Evolutionary conservation across 2,113 vertebrate genomes (phyloP).

Genomic region (Odocoileus hemionus): DNA sequence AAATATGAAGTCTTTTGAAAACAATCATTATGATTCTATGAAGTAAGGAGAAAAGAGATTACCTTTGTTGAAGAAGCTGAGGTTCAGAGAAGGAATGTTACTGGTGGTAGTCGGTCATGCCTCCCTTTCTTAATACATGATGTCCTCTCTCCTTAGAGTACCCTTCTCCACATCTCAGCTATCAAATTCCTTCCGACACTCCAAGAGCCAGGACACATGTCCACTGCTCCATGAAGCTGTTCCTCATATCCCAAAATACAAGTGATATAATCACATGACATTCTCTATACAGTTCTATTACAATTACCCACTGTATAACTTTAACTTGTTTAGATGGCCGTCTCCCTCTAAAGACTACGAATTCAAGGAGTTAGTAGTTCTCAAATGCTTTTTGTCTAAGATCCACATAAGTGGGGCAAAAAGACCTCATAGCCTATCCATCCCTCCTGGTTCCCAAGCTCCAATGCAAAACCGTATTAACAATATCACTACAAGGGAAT

Average conservation of each 20-base stretch:
- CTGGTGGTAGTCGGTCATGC: background rate
- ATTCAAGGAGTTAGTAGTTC: background rate
- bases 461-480: background rate
- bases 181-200: background rate
- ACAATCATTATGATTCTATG: background rate
- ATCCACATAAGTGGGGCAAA: background rate
- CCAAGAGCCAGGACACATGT: background rate
- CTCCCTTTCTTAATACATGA: background rate
- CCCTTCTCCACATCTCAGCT: background rate
- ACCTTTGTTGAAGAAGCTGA: background rate
- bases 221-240: background rate
- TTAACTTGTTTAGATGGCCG: background rate
- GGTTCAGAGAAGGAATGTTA: constrained; percentile 7
- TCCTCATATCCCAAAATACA: background rate
- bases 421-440: background rate
- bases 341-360: background rate
- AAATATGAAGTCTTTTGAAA: background rate
- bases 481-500: background rate
- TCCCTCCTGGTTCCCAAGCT: background rate
- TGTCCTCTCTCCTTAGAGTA: background rate
- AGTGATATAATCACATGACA: background rate
- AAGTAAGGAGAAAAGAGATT: background rate
- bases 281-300: background rate
- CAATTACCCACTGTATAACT: background rate
- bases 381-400: background rate